Conservation (phyloP, 1,140 invertebrate species). For the Lerema accius region DNA sequence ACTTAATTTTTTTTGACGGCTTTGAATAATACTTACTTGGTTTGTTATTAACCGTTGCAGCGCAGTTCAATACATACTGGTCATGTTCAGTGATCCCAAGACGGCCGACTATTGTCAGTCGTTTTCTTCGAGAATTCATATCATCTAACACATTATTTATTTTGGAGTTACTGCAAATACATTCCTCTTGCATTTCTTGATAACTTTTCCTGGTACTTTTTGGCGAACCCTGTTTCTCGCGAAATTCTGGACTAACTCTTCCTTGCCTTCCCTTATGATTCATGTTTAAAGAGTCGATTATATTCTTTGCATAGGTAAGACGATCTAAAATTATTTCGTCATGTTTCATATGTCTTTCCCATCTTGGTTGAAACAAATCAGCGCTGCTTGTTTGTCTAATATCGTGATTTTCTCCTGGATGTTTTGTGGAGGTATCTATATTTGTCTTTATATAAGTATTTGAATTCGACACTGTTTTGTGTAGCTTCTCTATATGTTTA, state of each 20-base stretch:
- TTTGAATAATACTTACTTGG: conserved; percentile 67
- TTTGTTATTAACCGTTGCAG: conserved; percentile 58
- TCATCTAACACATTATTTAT: conserved; percentile 14
- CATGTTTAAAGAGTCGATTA: conserved; percentile 60
- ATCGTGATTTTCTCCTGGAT: neutral
- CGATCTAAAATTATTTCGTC: conserved; percentile 43
- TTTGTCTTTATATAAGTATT: conserved; percentile 48
- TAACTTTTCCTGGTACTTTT: conserved; percentile 1
- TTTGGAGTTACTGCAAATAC: conserved; percentile 21
- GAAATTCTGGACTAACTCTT: conserved; percentile 15
- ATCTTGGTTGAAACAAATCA: conserved; percentile 1
- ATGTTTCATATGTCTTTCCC: conserved; percentile 39
- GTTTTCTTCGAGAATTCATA: conserved; percentile 42
- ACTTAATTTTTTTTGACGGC: too few relatives aligned
- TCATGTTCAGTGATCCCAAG: conserved; percentile 57
- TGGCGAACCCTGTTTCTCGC: neutral
- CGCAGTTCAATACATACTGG: conserved; percentile 61
- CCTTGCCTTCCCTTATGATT: conserved; percentile 51
- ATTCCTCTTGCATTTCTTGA: conserved; percentile 25
- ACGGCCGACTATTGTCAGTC: conserved; percentile 58
- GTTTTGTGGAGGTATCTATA: conserved; percentile 37
- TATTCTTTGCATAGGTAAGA: conserved; percentile 44
- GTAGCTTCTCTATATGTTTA: conserved; percentile 41
- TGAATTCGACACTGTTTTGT: conserved; percentile 51
- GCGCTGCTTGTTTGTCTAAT: conserved; percentile 12